Percentiles rank a stretch among this genome's conserved stretches.
Conservation (phyloP, 1,140 invertebrate species). For the Drosophila guanche region DNA sequence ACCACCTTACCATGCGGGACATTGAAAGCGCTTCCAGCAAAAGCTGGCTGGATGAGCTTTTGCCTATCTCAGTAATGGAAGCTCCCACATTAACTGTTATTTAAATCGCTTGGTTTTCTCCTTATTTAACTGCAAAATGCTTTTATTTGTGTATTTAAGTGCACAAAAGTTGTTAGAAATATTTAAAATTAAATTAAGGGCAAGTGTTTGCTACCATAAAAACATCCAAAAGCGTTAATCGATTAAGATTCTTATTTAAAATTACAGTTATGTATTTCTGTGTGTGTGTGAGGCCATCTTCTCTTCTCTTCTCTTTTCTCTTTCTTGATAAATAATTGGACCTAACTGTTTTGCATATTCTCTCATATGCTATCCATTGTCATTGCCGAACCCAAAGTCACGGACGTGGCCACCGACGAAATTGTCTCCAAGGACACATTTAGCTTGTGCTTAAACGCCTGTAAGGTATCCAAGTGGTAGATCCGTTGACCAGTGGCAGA, state of each 20-base stretch:
- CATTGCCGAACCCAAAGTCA: slow-evolving; percentile 64
- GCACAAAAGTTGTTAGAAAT: slow-evolving; percentile 10
- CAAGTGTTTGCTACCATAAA: neutral
- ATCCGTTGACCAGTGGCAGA: slow-evolving; percentile 61
- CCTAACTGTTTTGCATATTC: neutral
- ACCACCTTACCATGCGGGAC: slow-evolving; percentile 51
- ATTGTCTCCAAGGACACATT: slow-evolving; percentile 77
- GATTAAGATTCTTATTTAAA: neutral
- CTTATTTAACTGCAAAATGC: neutral
- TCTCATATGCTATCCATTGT: slow-evolving; percentile 58
- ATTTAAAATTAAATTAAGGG: slow-evolving; percentile 18
- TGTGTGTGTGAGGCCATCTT: too few species aligned
- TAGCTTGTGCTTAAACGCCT: slow-evolving; percentile 69
- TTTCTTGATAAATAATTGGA: too few species aligned
- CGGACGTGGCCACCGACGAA: slow-evolving; percentile 73
- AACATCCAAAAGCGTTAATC: neutral
- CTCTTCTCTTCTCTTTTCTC: too few species aligned
- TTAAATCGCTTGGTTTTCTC: neutral
- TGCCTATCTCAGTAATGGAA: too few species aligned
- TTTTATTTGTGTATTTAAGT: slow-evolving; percentile 23
- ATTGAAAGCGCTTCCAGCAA: slow-evolving; percentile 50
- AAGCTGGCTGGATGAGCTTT: slow-evolving; percentile 37
- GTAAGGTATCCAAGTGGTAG: slow-evolving; percentile 66
- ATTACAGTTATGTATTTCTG: slow-evolving; percentile 2
- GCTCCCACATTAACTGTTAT: too few species aligned